A percentile compares a stretch with the other conserved stretches of the same genome.
Conservation (phyloP, 2,888 invertebrate species). For the Tenodera sinensis region DNA sequence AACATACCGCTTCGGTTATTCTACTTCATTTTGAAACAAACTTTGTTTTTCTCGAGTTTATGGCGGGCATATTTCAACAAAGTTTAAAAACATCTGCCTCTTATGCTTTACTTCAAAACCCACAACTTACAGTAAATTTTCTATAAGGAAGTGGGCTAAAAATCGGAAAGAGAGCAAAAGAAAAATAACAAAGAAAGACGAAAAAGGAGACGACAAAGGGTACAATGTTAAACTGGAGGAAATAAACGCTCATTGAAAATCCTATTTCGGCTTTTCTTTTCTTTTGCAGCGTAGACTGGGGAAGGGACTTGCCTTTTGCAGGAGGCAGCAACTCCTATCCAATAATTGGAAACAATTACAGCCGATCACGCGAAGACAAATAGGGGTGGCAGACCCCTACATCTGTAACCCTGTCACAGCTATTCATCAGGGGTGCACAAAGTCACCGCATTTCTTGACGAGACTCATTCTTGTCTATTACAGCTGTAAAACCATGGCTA, state of each 20-base stretch:
- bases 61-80: too few species aligned
- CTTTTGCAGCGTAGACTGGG: not conserved
- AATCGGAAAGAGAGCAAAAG: not conserved
- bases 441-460: not conserved
- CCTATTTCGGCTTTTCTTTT: slow-evolving; percentile 4
- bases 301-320: not conserved
- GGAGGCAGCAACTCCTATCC: not conserved
- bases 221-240: not conserved
- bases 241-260: slow-evolving; percentile 7
- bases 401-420: not conserved
- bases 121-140: not conserved
- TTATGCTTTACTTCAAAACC: not conserved
- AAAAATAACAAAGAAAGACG: not conserved
- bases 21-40: too few species aligned
- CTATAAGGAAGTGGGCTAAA: not conserved
- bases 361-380: slow-evolving; percentile 8
- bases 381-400: not conserved
- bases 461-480: too few species aligned
- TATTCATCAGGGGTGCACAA: not conserved
- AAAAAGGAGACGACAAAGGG: not conserved
- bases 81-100: too few species aligned
- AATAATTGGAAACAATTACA: slow-evolving; percentile 18
- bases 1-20: too few species aligned
- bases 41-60: too few species aligned
- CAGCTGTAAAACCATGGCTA: too few species aligned